Conservation (phyloP, 2,888 invertebrate genomes). For the Scaptodrosophila latifasciaeformis region DNA sequence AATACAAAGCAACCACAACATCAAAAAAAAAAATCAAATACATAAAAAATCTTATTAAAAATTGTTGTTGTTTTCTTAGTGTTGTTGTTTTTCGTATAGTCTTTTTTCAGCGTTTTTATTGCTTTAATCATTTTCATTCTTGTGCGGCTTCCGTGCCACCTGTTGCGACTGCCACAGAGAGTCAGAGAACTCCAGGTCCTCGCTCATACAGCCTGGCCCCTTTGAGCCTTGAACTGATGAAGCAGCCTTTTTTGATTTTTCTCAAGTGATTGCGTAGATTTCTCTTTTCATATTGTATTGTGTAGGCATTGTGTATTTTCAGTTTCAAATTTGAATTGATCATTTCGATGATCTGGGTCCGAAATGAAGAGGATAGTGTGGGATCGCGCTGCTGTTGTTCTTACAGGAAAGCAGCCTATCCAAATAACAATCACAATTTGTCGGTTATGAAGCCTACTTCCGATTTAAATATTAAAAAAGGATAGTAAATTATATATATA, state of each 20-base stretch:
- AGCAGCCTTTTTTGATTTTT: constrained; percentile 60
- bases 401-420: constrained; percentile 28
- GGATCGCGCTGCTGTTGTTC: constrained; percentile 26
- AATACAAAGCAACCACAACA: constrained; percentile 17
- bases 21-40: constrained; percentile 9
- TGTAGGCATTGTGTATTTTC: constrained; percentile 54
- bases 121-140: constrained; percentile 69
- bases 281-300: constrained; percentile 51
- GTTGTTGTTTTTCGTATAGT: constrained; percentile 35
- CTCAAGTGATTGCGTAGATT: constrained; percentile 68
- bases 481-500: neutral
- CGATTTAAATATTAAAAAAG: constrained; percentile 36
- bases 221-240: too few species aligned
- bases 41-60: constrained; percentile 70
- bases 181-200: constrained; percentile 42
- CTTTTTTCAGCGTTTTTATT: constrained; percentile 41
- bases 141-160: constrained; percentile 73
- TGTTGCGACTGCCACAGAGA: constrained; percentile 49
- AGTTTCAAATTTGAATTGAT: constrained; percentile 69
- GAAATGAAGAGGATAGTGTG: constrained; percentile 53
- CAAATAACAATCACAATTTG: constrained; percentile 69
- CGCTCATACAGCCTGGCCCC: too few species aligned
- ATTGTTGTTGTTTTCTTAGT: constrained; percentile 55
- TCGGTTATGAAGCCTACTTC: constrained; percentile 67
- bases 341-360: constrained; percentile 52